Evolutionary conservation across 2,888 invertebrate species (phyloP).

Genomic region (Noctua comes): DNA sequence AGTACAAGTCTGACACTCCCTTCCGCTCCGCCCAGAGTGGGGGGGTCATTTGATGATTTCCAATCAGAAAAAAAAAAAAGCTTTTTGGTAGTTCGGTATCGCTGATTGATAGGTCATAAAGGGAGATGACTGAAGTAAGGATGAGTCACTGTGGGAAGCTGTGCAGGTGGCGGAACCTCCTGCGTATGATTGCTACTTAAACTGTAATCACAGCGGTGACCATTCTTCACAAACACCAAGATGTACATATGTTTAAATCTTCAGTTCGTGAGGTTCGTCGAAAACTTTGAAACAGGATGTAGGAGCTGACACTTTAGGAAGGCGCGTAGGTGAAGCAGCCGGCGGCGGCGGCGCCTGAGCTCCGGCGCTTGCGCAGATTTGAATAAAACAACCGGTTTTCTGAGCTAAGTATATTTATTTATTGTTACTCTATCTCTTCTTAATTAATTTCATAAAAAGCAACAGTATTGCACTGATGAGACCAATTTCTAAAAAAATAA

Average conservation of each 20-base stretch:
- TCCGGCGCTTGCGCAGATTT: slow-evolving; percentile 1
- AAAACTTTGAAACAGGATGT: not conserved
- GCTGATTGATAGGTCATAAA: not conserved
- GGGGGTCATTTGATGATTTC: too few relatives aligned
- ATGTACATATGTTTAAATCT: slow-evolving; percentile 7
- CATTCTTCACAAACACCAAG: slow-evolving; percentile 19
- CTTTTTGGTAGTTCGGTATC: not conserved
- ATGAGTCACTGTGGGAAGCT: not conserved
- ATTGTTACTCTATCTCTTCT: not conserved
- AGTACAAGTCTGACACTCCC: too few relatives aligned
- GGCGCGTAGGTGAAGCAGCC: not conserved
- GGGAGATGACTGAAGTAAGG: not conserved
- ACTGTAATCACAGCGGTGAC: slow-evolving; percentile 53
- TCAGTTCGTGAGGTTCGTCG: not conserved
- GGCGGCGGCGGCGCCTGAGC: not conserved
- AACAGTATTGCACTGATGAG: not conserved
- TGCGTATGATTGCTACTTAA: slow-evolving; percentile 52
- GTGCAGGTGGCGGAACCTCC: not conserved
- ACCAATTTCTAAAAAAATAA: not conserved
- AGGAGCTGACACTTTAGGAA: not conserved
- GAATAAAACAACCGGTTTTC: not conserved
- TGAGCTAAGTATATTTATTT: not conserved
- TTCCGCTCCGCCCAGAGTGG: too few relatives aligned
- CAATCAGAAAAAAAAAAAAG: too few relatives aligned
- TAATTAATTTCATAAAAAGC: not conserved